Percentiles rank a stretch among this genome's conserved stretches.
Evolutionary conservation across 2,888 invertebrate species (phyloP).

Genomic region (Spilarctia lutea): DNA sequence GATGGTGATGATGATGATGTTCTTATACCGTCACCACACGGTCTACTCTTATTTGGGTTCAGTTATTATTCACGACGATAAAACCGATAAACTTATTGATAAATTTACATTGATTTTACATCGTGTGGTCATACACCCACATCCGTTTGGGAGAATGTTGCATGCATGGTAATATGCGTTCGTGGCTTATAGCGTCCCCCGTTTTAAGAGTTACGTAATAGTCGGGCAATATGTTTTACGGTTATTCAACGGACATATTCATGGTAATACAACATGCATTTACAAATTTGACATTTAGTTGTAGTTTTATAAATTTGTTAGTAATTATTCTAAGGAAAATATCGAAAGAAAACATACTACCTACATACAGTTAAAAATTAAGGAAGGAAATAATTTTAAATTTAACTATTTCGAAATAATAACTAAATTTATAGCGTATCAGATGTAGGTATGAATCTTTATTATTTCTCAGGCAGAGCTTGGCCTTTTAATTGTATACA

Average conservation of each 20-base stretch:
- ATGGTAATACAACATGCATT: not conserved
- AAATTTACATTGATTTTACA: slow-evolving; percentile 11
- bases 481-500: no score
- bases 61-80: not conserved
- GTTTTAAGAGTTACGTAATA: slow-evolving; percentile 27
- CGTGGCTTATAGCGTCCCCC: slow-evolving; percentile 30
- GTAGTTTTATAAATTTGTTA: not conserved
- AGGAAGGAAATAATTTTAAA: no score
- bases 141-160: slow-evolving; percentile 46
- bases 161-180: slow-evolving; percentile 28
- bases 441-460: no score
- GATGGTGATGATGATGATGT: no score
- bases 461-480: no score
- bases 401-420: no score
- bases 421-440: no score
- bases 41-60: not conserved
- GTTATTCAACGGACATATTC: slow-evolving; percentile 8
- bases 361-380: no score
- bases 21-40: not conserved
- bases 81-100: slow-evolving; percentile 8
- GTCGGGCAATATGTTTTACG: slow-evolving; percentile 16
- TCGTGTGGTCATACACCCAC: slow-evolving; percentile 42
- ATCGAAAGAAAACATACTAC: not conserved
- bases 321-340: not conserved
- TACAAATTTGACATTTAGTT: not conserved